These are phyloP conservation scores for Heliconius nattereri DNA, from an alignment of 1,140 invertebrate species.

Conservation along the genomic window DNA sequence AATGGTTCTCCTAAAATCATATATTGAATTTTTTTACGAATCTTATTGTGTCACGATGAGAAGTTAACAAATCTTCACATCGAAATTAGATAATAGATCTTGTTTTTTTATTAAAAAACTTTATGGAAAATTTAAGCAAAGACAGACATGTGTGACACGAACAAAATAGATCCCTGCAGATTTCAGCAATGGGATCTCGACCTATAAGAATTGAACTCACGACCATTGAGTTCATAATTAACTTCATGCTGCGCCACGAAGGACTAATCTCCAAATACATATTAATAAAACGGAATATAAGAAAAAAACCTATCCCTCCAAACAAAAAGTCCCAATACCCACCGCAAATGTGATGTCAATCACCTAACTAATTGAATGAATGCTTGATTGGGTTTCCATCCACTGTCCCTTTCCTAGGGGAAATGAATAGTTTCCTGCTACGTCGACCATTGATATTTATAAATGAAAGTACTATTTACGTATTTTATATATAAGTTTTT, in stretches of 20 bases:
- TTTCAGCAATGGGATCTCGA: no score
- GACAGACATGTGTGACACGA: no score
- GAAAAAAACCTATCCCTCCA: not conserved
- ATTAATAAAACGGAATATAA: not conserved
- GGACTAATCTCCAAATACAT: no score
- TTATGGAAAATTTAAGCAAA: no score
- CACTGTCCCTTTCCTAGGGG: slow-evolving; percentile 38
- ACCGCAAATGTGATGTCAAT: slow-evolving; percentile 52
- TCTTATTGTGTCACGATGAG: no score
- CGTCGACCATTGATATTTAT: slow-evolving; percentile 10
- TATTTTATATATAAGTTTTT: not conserved
- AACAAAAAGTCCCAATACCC: slow-evolving; percentile 34
- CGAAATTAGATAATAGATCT: no score
- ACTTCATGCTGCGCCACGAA: not conserved
- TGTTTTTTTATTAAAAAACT: no score
- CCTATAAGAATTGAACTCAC: no score
- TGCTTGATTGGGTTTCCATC: slow-evolving; percentile 41
- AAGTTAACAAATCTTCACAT: no score
- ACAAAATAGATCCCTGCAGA: no score
- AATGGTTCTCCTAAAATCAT: no score
- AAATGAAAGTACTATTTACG: not conserved
- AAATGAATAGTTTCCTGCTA: slow-evolving; percentile 37
- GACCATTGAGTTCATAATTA: not conserved
- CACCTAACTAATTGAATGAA: slow-evolving; percentile 60
- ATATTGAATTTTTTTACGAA: not conserved